phyloP scores from a whole-genome alignment of 2,113 vertebrate genomes.

The Melierax canorus region DNA sequence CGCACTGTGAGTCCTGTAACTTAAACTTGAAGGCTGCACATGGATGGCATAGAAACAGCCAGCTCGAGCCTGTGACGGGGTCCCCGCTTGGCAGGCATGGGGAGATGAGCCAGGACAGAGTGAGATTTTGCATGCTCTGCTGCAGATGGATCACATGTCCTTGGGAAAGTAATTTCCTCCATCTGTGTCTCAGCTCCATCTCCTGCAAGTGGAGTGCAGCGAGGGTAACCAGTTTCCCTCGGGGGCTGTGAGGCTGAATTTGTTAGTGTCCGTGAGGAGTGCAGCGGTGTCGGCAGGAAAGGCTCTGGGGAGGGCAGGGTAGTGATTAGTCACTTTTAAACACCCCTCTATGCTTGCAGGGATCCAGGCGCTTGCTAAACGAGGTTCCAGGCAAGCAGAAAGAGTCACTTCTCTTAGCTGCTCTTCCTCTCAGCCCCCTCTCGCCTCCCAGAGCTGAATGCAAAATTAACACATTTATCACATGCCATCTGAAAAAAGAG shows the following conservation, averaged over 20 bases:
- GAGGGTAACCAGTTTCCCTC: neutral
- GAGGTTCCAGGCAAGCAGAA: neutral
- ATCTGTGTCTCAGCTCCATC: neutral
- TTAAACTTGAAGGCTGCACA: neutral
- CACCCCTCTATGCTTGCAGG: neutral
- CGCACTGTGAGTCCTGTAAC: neutral
- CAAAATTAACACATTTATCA: conserved; percentile 51
- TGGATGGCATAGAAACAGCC: rapidly evolving
- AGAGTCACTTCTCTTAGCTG: neutral
- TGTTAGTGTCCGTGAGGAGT: rapidly evolving
- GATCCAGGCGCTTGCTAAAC: neutral
- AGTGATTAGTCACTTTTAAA: neutral
- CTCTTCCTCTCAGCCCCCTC: neutral
- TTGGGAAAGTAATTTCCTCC: neutral
- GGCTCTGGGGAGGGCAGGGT: neutral
- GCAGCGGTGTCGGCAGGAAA: rapidly evolving
- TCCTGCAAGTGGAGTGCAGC: rapidly evolving
- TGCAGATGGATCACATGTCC: neutral
- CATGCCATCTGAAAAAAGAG: neutral
- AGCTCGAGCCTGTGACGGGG: rapidly evolving
- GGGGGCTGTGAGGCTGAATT: neutral
- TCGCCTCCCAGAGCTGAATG: neutral
- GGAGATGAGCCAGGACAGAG: neutral
- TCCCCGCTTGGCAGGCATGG: rapidly evolving
- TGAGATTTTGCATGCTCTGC: neutral